Evolutionary conservation across 1,140 invertebrate species (phyloP), one percentile per base, ranked within the genome.

Genomic region (Drosophila kurseongensis): DNA sequence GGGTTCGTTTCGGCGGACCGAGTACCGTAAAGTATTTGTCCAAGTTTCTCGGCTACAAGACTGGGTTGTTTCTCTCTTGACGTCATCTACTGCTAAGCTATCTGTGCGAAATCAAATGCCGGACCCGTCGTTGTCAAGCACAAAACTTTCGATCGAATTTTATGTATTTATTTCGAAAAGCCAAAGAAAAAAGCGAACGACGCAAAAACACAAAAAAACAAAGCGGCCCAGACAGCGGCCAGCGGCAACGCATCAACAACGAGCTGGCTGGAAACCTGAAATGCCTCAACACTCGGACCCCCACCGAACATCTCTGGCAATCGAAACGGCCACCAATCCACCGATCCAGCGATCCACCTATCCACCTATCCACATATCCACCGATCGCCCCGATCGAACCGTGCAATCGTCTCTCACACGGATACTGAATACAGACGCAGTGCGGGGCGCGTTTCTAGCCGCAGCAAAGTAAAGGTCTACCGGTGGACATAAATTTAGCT

Each of bases 401-500:
- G 76, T 82, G 76, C 81, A 84, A 81, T 78, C 81, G 80, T 68
- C 80, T 69, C 81, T 65, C 72, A 83, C 55, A 73, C 58, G 71
- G 63, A 67, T 16, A 51, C 27, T 41, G 27, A 35, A 67, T 35
- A 66, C 45, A 66, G 35, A 63, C 52, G 54, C 51, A 67, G 47
- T 35, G 63, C 78, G 80, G 77, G 71, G 84, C 76, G 67, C 79
- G 85, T 80, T 89, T 89, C 84, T 88, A 88, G 79, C 80, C 80
- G 67, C 84, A 60, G 84, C 80, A 78, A 89, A 89, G 84, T 89
- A 90, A 90, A 90, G 85, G 85, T 90, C 85, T 90, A 90, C 85
- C 85, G 85, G 85, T 90, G 85, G 86, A 90, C 85, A 90, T 90
- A 90, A 90, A 90, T 90, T 90, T 90, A 90, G 85, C 85, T 90